A percentile compares a stretch with the other conserved stretches of the same genome.
Evolutionary conservation across 1,140 invertebrate species (phyloP).

Genomic region (Stenopsyche tienmushanensis): DNA sequence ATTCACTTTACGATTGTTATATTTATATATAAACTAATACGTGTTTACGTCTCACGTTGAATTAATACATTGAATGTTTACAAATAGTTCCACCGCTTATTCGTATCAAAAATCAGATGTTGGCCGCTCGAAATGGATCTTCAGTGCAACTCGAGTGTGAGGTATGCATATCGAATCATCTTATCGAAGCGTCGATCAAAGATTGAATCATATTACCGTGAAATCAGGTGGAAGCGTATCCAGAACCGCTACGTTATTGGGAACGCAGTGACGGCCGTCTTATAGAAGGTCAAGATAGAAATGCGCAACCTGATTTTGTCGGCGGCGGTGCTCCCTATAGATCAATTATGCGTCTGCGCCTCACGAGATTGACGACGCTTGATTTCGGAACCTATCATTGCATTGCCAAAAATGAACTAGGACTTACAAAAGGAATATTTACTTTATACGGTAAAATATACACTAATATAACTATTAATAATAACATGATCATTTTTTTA

Average conservation of each 20-base stretch:
- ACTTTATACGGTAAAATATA: slow-evolving; percentile 33
- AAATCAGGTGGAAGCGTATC: slow-evolving; percentile 77
- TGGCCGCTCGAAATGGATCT: slow-evolving; percentile 69
- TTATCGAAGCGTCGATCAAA: background rate
- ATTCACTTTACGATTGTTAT: background rate
- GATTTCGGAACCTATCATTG: slow-evolving; percentile 80
- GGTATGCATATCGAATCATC: slow-evolving; percentile 45
- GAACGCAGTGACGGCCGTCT: slow-evolving; percentile 75
- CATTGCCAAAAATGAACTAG: slow-evolving; percentile 77
- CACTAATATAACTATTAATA: slow-evolving; percentile 3
- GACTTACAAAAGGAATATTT: slow-evolving; percentile 38
- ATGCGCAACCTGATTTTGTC: slow-evolving; percentile 55
- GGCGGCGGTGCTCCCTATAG: slow-evolving; percentile 46
- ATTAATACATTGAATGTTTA: background rate
- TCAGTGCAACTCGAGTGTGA: slow-evolving; percentile 77
- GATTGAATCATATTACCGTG: background rate
- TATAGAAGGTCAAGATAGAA: slow-evolving; percentile 65
- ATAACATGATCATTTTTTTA: background rate
- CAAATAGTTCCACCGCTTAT: slow-evolving; percentile 35
- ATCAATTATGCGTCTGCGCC: slow-evolving; percentile 73
- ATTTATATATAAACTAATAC: too few species aligned
- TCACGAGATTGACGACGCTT: slow-evolving; percentile 62
- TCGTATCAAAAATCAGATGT: slow-evolving; percentile 70
- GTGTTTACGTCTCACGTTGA: too few species aligned
- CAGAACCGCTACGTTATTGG: slow-evolving; percentile 84